phyloP scores from a whole-genome alignment of 2,797 vertebrate species.

The Crenichthys baileyi region DNA sequence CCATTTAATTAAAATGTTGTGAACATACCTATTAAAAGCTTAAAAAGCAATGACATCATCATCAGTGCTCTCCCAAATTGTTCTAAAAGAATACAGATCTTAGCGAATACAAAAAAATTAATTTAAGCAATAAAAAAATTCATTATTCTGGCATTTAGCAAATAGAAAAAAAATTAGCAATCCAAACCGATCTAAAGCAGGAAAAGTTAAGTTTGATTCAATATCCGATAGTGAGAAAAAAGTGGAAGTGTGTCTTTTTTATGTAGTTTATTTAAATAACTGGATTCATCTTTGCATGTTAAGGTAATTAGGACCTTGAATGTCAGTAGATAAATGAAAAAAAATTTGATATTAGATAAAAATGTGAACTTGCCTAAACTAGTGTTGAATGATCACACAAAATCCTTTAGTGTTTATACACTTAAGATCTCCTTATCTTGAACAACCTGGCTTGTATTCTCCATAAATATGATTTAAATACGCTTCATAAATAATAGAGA shows the following conservation, averaged over 20 bases:
- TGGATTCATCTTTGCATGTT: background rate
- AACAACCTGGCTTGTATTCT: slow-evolving; percentile 2
- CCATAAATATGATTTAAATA: slow-evolving; percentile 25
- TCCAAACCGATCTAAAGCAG: background rate
- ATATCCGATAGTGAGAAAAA: background rate
- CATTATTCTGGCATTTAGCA: background rate
- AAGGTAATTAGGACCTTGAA: background rate
- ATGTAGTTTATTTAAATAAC: background rate
- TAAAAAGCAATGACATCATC: background rate
- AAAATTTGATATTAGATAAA: background rate
- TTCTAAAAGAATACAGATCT: background rate
- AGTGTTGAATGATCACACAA: background rate
- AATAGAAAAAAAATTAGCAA: background rate
- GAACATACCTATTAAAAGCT: too few species aligned
- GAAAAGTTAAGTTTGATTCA: background rate
- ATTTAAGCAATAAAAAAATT: background rate
- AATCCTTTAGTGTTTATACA: slow-evolving; percentile 8
- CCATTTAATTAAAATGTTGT: too few species aligned
- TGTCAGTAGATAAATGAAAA: background rate
- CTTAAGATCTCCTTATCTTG: slow-evolving; percentile 2
- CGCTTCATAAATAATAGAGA: slow-evolving; percentile 15
- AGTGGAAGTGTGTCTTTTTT: background rate
- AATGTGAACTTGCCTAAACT: background rate
- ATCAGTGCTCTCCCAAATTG: background rate
- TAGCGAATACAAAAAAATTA: background rate